Evolutionary conservation across 2,797 vertebrate species (phyloP), one percentile per base, ranked within the genome.

Genomic region (Catamblyrhynchus diadema): DNA sequence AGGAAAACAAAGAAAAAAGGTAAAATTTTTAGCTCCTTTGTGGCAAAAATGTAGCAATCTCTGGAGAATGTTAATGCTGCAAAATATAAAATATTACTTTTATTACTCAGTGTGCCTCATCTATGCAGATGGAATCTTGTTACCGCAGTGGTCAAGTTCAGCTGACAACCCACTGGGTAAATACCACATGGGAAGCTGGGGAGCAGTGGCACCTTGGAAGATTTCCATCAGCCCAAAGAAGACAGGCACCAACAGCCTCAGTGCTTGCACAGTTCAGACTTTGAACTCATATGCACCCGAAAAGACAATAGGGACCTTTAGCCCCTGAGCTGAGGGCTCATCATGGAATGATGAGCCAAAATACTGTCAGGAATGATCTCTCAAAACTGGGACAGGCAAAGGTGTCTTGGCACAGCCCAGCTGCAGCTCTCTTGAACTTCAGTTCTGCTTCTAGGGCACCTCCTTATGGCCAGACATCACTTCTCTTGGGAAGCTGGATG

Each of bases 281-380:
- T 42, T 30, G 51, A 48, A 28, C 9, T 27, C 14, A 4, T 0
- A 32, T 8, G 8, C 25, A n/a, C 33, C 8, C 54, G 33, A 53
- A 62, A 21, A 65, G 27, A 44, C 3, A 9, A 47, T 0, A 1
- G 17, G 5, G 25, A 35, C 6, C 3, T 12, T 69, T 17, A 57
- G 10, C 10, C 20, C 8, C 33, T 23, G 53, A 56, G 37, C 57
- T 30, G 44, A 86, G 41, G 10, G 22, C 56, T 37, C 33, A 27
- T 37, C 33, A 57, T 57, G 24, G 10, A 25, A 57, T 57, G 33
- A 18, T 12, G 24, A 57, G 56, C 56, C 56, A 57, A 57, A 57
- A 37, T 27, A 20, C 25, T 20, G 25, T 60, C 57, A 60, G 65
- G 28, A 74, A 27, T 10, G 30, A 16, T 61, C 22, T 39, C 37